Evolutionary conservation across 2,113 vertebrate species (phyloP).

Genomic region (Lycaon pictus): DNA sequence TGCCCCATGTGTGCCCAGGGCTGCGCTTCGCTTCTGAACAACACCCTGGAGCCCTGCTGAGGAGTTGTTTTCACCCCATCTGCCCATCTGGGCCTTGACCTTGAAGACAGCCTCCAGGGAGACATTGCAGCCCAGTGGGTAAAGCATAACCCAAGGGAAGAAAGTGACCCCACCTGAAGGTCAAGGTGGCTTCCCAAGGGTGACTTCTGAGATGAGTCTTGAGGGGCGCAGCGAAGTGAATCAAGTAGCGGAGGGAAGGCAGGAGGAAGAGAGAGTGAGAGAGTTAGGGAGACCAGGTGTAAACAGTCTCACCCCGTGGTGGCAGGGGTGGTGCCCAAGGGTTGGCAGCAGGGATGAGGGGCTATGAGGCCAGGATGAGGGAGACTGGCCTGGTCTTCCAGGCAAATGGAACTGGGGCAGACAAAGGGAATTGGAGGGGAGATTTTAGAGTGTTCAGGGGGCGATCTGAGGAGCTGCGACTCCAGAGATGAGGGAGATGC

Average conservation of each 20-base stretch:
- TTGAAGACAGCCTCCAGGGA: background rate
- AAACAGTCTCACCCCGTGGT: rapidly evolving
- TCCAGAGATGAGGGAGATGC: background rate
- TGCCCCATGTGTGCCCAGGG: rapidly evolving
- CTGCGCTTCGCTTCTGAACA: background rate
- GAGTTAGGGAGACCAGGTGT: background rate
- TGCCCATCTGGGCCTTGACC: background rate
- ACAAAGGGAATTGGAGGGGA: background rate
- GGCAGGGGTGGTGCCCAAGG: background rate
- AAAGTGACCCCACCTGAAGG: too few species aligned
- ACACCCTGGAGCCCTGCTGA: background rate
- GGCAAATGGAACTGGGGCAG: background rate
- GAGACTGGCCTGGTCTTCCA: background rate
- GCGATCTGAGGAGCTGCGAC: background rate
- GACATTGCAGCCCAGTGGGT: background rate
- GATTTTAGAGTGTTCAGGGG: background rate
- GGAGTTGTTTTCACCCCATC: background rate
- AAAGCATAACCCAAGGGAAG: background rate
- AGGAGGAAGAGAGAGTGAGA: background rate
- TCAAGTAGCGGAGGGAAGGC: background rate
- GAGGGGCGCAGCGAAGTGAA: background rate
- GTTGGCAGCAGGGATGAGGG: too few species aligned
- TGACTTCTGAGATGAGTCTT: background rate
- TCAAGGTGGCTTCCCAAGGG: background rate
- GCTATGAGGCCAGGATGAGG: background rate